Conservation (phyloP, 2,113 vertebrate species). For the Aptenodytes patagonicus region DNA sequence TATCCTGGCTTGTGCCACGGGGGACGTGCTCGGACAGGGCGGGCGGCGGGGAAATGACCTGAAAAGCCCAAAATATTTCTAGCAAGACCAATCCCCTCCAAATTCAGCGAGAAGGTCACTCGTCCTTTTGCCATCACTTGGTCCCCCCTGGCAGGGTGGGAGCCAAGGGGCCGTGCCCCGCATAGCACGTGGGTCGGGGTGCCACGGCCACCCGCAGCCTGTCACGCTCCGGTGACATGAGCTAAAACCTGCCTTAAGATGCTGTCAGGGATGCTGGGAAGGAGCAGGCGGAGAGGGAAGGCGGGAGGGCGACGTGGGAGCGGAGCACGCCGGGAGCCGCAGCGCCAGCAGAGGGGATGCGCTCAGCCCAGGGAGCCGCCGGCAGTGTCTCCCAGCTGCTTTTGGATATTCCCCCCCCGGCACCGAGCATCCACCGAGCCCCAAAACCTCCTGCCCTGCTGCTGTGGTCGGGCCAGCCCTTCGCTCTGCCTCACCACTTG, state of each 20-base stretch:
- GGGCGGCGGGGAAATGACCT: not conserved
- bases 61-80: not conserved
- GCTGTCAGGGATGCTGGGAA: conserved; percentile 20
- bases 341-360: not conserved
- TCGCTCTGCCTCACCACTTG: not conserved
- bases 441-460: not conserved
- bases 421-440: not conserved
- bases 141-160: rapidly evolving
- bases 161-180: not conserved
- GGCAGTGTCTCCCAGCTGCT: not conserved
- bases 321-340: conserved; percentile 3
- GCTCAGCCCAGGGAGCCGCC: not conserved
- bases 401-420: not conserved
- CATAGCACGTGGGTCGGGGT: not conserved
- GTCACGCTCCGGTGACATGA: not conserved
- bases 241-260: not conserved
- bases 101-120: not conserved
- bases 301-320: not conserved
- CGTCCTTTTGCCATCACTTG: rapidly evolving
- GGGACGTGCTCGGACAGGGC: not conserved
- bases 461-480: not conserved
- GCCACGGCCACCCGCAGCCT: not conserved
- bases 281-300: not conserved
- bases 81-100: not conserved
- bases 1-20: not conserved